Conservation (phyloP, 2,113 vertebrate species). For the Rhodinocichla rosea region DNA sequence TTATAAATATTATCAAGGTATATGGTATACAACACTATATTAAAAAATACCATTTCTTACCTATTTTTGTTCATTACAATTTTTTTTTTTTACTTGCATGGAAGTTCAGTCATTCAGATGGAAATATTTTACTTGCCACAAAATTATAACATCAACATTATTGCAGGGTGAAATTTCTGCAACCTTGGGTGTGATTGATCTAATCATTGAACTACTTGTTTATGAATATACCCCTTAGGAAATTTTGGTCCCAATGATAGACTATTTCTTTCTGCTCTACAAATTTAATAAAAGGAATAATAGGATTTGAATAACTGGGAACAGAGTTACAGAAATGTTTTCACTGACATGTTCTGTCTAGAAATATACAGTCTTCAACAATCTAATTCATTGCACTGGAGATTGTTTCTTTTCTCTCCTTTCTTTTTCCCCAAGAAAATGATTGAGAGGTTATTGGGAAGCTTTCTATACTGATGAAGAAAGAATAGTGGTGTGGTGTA, state of each 20-base stretch:
- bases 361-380: neutral
- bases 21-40: neutral
- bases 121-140: neutral
- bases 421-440: neutral
- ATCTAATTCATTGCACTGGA: neutral
- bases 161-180: neutral
- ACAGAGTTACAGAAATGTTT: neutral
- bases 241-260: neutral
- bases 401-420: neutral
- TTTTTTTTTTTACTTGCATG: neutral
- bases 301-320: neutral
- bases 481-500: neutral
- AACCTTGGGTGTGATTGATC: neutral
- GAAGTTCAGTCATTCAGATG: neutral
- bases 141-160: neutral
- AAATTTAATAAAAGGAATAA: neutral
- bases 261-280: neutral
- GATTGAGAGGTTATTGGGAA: neutral
- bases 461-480: neutral
- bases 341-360: neutral
- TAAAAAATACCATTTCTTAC: neutral
- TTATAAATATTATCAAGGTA: neutral
- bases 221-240: neutral
- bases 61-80: accelerated
- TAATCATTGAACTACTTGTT: neutral